Conservation (phyloP, 2,888 invertebrate species). For the Spodoptera littoralis region DNA sequence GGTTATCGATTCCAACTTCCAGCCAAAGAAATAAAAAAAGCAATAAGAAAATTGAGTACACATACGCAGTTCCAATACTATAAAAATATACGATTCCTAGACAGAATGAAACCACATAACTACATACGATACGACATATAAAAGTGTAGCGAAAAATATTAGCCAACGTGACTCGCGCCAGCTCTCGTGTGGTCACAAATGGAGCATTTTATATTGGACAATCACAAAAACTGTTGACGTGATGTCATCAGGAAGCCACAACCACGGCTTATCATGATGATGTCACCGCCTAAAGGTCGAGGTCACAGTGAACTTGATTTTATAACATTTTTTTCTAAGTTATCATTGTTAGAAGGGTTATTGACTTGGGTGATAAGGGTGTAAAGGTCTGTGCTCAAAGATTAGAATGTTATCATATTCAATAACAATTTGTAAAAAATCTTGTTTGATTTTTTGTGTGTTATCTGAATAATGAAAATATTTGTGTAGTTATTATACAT, state of each 20-base stretch:
- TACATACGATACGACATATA: not conserved
- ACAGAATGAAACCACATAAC: constrained; percentile 1
- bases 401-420: too few species aligned
- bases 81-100: constrained; percentile 7
- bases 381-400: too few species aligned
- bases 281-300: constrained; percentile 59
- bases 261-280: constrained; percentile 47
- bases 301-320: constrained; percentile 47
- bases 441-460: too few species aligned
- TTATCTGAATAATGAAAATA: too few species aligned
- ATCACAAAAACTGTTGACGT: constrained; percentile 47
- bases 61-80: not conserved
- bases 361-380: constrained; percentile 50
- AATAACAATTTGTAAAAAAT: too few species aligned
- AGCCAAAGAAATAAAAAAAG: too few species aligned
- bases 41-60: too few species aligned
- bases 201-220: constrained; percentile 43
- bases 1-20: too few species aligned
- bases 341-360: constrained; percentile 29
- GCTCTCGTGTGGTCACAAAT: constrained; percentile 37
- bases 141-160: constrained; percentile 8
- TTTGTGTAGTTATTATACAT: too few species aligned
- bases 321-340: constrained; percentile 16
- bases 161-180: constrained; percentile 21
- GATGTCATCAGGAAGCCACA: constrained; percentile 52